These are phyloP conservation scores for Smithornis capensis DNA, from an alignment of 2,113 vertebrate species.

Conservation along the genomic window DNA sequence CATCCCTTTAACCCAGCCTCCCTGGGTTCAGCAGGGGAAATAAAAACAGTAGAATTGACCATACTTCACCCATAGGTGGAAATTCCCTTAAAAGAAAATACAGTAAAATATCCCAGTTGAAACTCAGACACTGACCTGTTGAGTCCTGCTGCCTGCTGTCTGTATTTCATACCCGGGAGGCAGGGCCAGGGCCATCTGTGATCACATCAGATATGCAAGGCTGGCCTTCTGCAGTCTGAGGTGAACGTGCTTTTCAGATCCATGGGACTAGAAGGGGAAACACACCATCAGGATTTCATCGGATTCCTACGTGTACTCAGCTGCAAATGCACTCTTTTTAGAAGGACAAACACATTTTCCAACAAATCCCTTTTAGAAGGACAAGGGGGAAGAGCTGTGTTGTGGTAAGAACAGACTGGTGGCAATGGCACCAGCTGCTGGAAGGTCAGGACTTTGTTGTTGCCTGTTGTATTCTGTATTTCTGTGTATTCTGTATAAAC, in stretches of 20 bases:
- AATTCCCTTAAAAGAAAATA: not conserved
- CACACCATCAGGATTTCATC: not conserved
- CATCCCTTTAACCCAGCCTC: not conserved
- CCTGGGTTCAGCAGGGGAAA: not conserved
- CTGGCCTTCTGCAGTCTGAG: not conserved
- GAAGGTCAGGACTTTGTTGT: not conserved
- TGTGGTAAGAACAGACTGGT: not conserved
- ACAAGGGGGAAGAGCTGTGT: not conserved
- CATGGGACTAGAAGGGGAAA: not conserved
- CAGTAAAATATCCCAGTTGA: not conserved
- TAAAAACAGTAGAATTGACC: not conserved
- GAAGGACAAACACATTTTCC: not conserved
- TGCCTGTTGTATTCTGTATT: not conserved
- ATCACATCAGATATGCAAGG: not conserved
- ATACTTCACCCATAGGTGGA: not conserved
- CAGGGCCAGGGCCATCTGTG: not conserved
- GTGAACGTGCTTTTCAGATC: not conserved
- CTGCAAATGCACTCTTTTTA: not conserved
- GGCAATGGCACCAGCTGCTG: not conserved
- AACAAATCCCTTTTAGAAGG: not conserved
- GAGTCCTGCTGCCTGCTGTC: slow-evolving; percentile 20
- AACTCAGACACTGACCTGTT: slow-evolving; percentile 36
- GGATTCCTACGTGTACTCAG: not conserved
- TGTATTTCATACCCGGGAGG: not conserved
- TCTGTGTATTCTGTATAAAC: not conserved